phyloP scores from a whole-genome alignment of 2,888 invertebrate species.

The Meteorus cinctellus region DNA sequence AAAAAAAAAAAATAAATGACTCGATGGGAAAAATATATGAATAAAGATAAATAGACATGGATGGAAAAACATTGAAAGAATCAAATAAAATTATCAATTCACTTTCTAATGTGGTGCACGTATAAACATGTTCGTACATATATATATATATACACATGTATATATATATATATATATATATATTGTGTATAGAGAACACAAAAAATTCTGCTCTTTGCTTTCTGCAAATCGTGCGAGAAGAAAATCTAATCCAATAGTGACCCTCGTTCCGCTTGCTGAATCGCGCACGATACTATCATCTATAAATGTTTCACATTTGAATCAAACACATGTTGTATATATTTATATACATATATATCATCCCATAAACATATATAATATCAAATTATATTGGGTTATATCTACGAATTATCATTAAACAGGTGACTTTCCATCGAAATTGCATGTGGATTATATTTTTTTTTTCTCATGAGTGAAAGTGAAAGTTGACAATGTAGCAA shows the following conservation, averaged over 20 bases:
- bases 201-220: slow-evolving; percentile 12
- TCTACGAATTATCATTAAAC: slow-evolving; percentile 37
- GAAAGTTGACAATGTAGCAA: slow-evolving; percentile 32
- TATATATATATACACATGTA: slow-evolving; percentile 11
- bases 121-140: neutral
- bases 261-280: slow-evolving; percentile 36
- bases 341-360: slow-evolving; percentile 7
- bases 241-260: slow-evolving; percentile 31
- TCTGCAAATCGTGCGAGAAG: slow-evolving; percentile 30
- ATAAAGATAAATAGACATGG: neutral
- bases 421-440: slow-evolving; percentile 42
- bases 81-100: slow-evolving; percentile 1
- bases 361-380: neutral
- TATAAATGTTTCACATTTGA: slow-evolving; percentile 4
- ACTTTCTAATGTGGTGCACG: slow-evolving; percentile 3
- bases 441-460: neutral
- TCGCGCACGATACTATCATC: slow-evolving; percentile 21
- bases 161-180: neutral
- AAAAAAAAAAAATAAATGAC: neutral
- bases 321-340: slow-evolving; percentile 10
- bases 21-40: neutral
- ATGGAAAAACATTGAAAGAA: neutral
- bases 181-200: neutral
- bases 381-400: neutral
- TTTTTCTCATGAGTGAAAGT: slow-evolving; percentile 30